Percentiles rank a stretch among this genome's conserved stretches.
Evolutionary conservation across 2,888 invertebrate genomes (phyloP).

Genomic region (Stegophylla sp.): DNA sequence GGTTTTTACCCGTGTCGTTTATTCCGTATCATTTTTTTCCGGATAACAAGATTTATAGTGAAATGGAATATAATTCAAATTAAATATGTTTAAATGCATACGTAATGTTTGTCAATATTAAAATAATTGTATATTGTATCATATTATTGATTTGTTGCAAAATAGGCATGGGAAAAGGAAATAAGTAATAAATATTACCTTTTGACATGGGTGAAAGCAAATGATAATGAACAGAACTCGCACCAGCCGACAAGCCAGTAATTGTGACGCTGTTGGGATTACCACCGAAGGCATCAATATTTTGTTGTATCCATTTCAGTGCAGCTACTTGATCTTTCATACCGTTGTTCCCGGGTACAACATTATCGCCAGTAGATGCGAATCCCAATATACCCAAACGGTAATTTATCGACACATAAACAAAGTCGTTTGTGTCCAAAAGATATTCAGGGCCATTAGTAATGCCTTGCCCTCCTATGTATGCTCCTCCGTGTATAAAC

Average conservation of each 20-base stretch:
- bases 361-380: conserved; percentile 62
- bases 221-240: conserved; percentile 63
- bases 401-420: conserved; percentile 65
- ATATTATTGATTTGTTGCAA: no score
- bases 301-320: conserved; percentile 63
- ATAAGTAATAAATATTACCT: conserved; percentile 60
- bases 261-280: conserved; percentile 63
- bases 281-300: conserved; percentile 64
- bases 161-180: no score
- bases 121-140: no score
- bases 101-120: no score
- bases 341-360: conserved; percentile 64
- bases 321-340: conserved; percentile 64
- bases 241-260: conserved; percentile 64
- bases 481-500: conserved; percentile 63
- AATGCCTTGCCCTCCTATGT: conserved; percentile 61
- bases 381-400: conserved; percentile 65
- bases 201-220: conserved; percentile 63
- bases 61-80: no score
- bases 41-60: no score
- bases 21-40: no score
- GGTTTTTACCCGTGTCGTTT: no score
- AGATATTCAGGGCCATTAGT: conserved; percentile 19
- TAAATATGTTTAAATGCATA: no score
- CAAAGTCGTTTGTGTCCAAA: conserved; percentile 61